Percentiles rank a stretch among this genome's conserved stretches.
Conservation (phyloP, 1,140 invertebrate species). For the Drosophila insularis region DNA sequence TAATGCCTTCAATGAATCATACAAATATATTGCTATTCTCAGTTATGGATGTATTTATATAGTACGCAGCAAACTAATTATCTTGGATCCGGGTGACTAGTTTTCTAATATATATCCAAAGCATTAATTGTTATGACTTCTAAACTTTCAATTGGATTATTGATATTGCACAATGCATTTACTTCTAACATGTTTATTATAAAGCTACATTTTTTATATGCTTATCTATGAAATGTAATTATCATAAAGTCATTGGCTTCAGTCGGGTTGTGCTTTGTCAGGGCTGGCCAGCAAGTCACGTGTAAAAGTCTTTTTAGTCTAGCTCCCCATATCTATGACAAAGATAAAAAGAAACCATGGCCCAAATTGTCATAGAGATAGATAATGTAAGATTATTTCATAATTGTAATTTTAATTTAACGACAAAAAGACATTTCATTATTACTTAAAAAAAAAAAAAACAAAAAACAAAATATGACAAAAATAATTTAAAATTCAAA, state of each 20-base stretch:
- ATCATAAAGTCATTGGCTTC: constrained; percentile 1
- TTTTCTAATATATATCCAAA: not conserved
- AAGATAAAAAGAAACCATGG: constrained; percentile 67
- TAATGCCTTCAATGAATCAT: not conserved
- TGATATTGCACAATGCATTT: not conserved
- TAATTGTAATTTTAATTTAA: constrained; percentile 2
- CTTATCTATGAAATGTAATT: constrained; percentile 10
- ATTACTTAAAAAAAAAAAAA: not conserved
- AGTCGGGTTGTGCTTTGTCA: constrained; percentile 25
- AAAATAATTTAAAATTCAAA: not conserved
- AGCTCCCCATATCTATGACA: constrained; percentile 53
- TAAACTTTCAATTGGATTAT: not conserved
- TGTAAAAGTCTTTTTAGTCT: constrained; percentile 32
- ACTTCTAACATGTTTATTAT: not conserved
- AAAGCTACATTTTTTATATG: not conserved
- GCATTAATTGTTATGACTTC: not conserved
- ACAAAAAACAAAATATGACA: not conserved
- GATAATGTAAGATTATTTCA: constrained; percentile 33
- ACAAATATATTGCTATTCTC: not conserved
- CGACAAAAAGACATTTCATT: not conserved
- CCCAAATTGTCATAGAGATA: constrained; percentile 60
- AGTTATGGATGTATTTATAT: not conserved
- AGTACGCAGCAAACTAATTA: not conserved
- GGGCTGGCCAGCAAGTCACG: constrained; percentile 37
- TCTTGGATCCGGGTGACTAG: constrained; percentile 1